These are phyloP conservation scores for Nomada fucata DNA, from an alignment of 2,888 invertebrate genomes.

Conservation along the genomic window DNA sequence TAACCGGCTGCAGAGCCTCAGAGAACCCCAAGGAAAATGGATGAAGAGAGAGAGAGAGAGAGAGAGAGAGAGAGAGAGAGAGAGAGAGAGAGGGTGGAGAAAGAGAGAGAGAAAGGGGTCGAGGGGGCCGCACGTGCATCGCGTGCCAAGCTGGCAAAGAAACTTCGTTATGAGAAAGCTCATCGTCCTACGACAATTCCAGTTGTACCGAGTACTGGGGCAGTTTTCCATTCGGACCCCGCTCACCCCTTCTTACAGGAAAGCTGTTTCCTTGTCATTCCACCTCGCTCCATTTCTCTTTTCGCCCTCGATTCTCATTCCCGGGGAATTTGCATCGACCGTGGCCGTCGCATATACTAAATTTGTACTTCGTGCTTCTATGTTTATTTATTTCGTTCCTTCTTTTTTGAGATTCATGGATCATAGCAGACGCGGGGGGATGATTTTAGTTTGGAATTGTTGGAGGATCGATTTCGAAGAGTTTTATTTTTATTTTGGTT, in stretches of 20 bases:
- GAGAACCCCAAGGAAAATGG: background rate
- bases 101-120: conserved; percentile 14
- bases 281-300: conserved; percentile 33
- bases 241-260: conserved; percentile 44
- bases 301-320: conserved; percentile 58
- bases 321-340: conserved; percentile 44
- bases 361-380: too few species aligned
- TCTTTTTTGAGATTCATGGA: too few species aligned
- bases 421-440: too few species aligned
- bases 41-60: too few species aligned
- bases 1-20: conserved; percentile 47
- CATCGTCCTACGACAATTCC: conserved; percentile 63
- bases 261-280: conserved; percentile 47
- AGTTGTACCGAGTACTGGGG: conserved; percentile 28
- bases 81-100: too few species aligned
- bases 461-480: too few species aligned
- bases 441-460: too few species aligned
- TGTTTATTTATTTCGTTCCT: too few species aligned
- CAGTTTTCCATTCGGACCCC: conserved; percentile 58
- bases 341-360: too few species aligned
- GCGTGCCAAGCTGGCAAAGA: conserved; percentile 66
- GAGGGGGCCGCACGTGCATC: conserved; percentile 67
- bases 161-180: conserved; percentile 73
- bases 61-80: background rate
- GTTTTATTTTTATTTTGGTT: too few species aligned